phyloP scores from a whole-genome alignment of 2,888 invertebrate genomes.

The Troides oblongomaculatus region DNA sequence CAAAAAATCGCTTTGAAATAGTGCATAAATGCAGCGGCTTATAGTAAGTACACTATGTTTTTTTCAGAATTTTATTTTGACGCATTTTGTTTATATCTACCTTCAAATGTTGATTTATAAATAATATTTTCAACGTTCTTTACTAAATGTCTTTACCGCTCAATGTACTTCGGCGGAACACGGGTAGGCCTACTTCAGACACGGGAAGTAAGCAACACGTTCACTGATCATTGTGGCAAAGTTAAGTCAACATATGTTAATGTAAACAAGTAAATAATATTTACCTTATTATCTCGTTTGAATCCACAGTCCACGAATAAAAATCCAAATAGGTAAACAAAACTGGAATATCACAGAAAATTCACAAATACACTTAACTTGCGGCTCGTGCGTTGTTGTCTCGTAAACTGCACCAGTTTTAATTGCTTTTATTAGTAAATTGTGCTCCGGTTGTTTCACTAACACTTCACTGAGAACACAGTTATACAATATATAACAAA shows the following conservation, averaged over 20 bases:
- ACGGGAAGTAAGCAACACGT: slow-evolving; percentile 13
- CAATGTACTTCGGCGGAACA: slow-evolving; percentile 29
- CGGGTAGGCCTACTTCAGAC: slow-evolving; percentile 20
- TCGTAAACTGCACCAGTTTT: slow-evolving; percentile 34
- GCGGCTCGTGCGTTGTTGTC: slow-evolving; percentile 31
- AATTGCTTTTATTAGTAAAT: slow-evolving; percentile 7
- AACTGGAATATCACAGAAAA: slow-evolving; percentile 27
- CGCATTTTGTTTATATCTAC: too few relatives aligned
- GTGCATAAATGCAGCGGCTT: too few relatives aligned
- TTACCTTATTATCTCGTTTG: slow-evolving; percentile 60
- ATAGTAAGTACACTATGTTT: too few relatives aligned
- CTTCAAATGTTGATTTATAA: too few relatives aligned
- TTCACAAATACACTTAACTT: slow-evolving; percentile 40
- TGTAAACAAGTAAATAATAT: slow-evolving; percentile 32
- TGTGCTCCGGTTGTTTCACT: slow-evolving; percentile 4
- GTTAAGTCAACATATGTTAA: neutral
- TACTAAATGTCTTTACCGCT: too few relatives aligned
- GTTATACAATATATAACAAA: neutral
- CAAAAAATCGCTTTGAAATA: too few relatives aligned
- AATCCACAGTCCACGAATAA: slow-evolving; percentile 56
- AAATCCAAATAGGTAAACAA: slow-evolving; percentile 56
- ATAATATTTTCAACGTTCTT: too few relatives aligned
- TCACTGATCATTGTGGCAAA: neutral
- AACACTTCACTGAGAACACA: slow-evolving; percentile 16
- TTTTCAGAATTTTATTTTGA: too few relatives aligned